Evolutionary conservation across 2,797 vertebrate genomes (phyloP), one percentile per base, ranked within the genome.

Genomic region (Rachycentron canadum): DNA sequence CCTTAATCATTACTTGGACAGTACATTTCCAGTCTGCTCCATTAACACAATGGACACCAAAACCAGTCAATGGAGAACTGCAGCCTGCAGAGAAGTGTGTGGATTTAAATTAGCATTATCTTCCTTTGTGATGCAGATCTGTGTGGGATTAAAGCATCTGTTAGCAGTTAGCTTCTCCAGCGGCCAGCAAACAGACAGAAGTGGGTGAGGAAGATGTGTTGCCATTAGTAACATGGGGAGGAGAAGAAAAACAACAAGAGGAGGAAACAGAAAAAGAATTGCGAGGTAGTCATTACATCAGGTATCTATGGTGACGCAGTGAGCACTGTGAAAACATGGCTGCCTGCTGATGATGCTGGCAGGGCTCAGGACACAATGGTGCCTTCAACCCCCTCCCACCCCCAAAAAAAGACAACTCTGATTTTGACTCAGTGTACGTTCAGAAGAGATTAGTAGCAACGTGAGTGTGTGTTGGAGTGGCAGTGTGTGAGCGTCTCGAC

Each of bases 81-180:
- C 67, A 69, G 74, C 43, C 69, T 71, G 76, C 40, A 25, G 19
- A 64, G 36, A 67, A 41, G 63, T 26, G 69, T 57, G 63, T 60
- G 59, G 69, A 69, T 58, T 81, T 63, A 56, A 66, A 66, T 68
- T 69, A 80, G 76, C 64, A 73, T 89, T 79, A 84, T 74, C 56
- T 1, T 70, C 52, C 68, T 87, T 90, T 91, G 88, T 89, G 73
- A 91, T 89, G 87, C 76, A 90, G 76, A 88, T 91, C 75, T 78
- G 76, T 68, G 12, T 62, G 71, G 87, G 83, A 90, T 86, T 88
- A 90, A 90, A 88, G 79, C 83, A 69, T 88, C 78, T 86, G 91
- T 91, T 90, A 85, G 86, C n/a, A n/a, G 85, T 86, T 88, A 86
- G 86, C 61, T 89, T 86, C 49, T 73, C 73, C 72, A 49, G 52